Base-by-base conservation (phyloP, 2,797 vertebrate genomes). In the Ambastaia sidthimunki region DNA sequence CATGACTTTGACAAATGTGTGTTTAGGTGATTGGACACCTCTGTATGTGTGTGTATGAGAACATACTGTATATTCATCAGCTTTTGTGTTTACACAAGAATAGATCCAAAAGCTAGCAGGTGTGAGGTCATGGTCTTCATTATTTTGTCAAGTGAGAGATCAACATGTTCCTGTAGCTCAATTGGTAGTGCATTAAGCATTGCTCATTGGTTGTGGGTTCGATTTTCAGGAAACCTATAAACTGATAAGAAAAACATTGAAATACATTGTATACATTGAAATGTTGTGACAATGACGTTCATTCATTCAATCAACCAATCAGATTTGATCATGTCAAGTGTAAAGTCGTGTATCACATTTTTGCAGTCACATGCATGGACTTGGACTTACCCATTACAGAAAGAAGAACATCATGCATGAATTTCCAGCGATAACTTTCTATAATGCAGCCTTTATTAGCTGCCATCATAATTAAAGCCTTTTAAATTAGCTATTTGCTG, bases 401-500 rank as follows among this genome's bases (percentile, higher is more conserved):
- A 66, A 15, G 18, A 11, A 71, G 4, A 44, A 15, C 13, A 68
- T 16, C 9, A 41, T 12, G 63, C 50, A 67, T 65, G 12, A 71
- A 10, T 23, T 44, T 19, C 44, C 48, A 21, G 55, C 28, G 2
- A 12, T 13, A 48, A 70, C 16, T 15, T 25, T 13, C 13, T 48
- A 66, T 50, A 78, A 71, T 73, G 69, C 41, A 74, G 50, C 3
- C 82, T 89, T 92, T 90, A 91, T 93, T 92, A 91, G 84, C 74
- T 34, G 34, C 82, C 78, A 85, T 87, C 87, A 86, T 86, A 85
- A 74, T 87, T 80, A 88, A 85, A 79, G 59, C 82, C 87, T 88
- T 83, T 19, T 79, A 90, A 93, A 93, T 92, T 85, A 86, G 84
- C 85, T 87, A 83, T 79, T 87, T 76, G 86, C 82, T 89, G 81